Evolutionary conservation across 1,140 invertebrate genomes (phyloP), one percentile per base, ranked within the genome.

Genomic region (Centruroides vittatus): DNA sequence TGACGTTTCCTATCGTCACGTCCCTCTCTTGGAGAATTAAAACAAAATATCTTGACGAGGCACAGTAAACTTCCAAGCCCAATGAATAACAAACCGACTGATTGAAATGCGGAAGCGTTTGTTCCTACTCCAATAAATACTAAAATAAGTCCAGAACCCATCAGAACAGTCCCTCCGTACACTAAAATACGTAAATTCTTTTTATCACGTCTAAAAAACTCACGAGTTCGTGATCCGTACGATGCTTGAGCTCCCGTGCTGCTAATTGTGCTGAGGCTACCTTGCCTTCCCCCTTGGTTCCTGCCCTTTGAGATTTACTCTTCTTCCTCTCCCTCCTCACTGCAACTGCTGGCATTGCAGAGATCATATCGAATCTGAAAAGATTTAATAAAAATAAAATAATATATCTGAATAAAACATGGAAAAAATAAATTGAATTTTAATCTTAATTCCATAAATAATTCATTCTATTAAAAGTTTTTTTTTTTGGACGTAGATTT

Each of bases 281-380:
- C 57, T 55, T 55, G 58, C 54, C 54, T 60, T 55, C 54, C 59
- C 54, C 60, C 55, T 10, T 58, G 58, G 52, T 34, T 52, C 58
- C 50, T 12, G 35, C 36, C 13, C 49, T 9, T 53, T 34, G 35
- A 53, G 58, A 52, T 23, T 53, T 59, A 36, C 58, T 67, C n/a
- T 66, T 66, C 62, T 66, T 66, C 59, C 65, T 59, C 57, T 66
- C 66, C 34, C 66, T 62, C n/a, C 66, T 62, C 52, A 67, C 59
- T 53, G 66, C 66, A 56, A 67, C 66, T 41, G 66, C 66, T 55
- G 66, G 66, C 66, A 67, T 67, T 48, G 66, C 66, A 46, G 65
- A 67, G 49, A 67, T 67, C 66, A 67, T 67, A 6, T 41, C 41
- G 41, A 41, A 41, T 41, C 41, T 41, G 41, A 41, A 41, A 41